phyloP scores from a whole-genome alignment of 2,888 invertebrate genomes.

The Gryllus longicercus region DNA sequence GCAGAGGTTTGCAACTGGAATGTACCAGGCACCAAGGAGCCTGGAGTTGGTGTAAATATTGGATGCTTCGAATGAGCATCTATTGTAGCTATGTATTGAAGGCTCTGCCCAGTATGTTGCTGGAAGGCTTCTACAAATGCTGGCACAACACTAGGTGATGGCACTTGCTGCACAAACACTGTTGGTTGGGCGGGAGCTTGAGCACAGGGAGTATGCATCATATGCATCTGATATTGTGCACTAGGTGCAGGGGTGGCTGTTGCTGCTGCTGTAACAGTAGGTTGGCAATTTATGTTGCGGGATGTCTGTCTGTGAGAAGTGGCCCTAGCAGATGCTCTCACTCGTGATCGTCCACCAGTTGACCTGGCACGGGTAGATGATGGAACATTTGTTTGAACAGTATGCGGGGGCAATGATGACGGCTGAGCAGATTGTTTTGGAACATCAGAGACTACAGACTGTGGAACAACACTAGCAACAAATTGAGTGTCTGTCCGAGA shows the following conservation, averaged over 20 bases:
- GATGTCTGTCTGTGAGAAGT: neutral
- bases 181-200: slow-evolving; percentile 54
- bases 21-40: slow-evolving; percentile 44
- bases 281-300: neutral
- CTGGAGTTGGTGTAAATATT: slow-evolving; percentile 41
- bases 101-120: slow-evolving; percentile 65
- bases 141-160: slow-evolving; percentile 59
- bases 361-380: neutral
- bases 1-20: slow-evolving; percentile 45
- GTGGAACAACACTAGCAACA: neutral
- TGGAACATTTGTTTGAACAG: neutral
- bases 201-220: slow-evolving; percentile 20
- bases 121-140: slow-evolving; percentile 65
- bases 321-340: neutral
- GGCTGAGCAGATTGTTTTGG: neutral
- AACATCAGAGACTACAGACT: neutral
- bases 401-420: neutral
- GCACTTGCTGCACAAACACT: slow-evolving; percentile 66
- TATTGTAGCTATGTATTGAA: slow-evolving; percentile 73
- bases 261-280: neutral
- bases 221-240: neutral
- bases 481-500: neutral
- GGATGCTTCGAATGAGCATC: slow-evolving; percentile 55
- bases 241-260: slow-evolving; percentile 3
- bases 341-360: neutral